These are phyloP conservation scores for Dinoponera quadriceps DNA, from an alignment of 1,140 invertebrate species.

Conservation along the genomic window DNA sequence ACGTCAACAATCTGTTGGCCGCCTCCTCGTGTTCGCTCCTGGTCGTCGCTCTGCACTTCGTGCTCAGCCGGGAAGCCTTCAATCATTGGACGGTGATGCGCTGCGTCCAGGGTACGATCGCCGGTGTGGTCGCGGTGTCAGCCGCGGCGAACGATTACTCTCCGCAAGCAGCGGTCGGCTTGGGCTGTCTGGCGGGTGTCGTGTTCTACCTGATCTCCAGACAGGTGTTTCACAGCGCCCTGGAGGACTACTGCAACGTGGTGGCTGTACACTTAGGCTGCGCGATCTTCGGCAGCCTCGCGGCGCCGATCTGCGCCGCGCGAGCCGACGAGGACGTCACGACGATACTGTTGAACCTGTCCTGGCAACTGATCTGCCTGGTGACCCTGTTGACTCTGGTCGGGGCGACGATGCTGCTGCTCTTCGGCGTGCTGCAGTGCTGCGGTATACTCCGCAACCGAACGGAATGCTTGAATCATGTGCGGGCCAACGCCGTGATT, in stretches of 20 bases:
- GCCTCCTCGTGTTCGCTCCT: constrained; percentile 69
- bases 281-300: constrained; percentile 65
- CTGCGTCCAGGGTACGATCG: constrained; percentile 72
- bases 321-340: background rate
- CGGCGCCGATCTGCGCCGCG: constrained; percentile 62
- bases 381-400: constrained; percentile 59
- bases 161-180: constrained; percentile 56
- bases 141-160: constrained; percentile 71
- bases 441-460: constrained; percentile 70
- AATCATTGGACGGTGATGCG: constrained; percentile 77
- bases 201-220: constrained; percentile 69
- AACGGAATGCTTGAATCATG: constrained; percentile 74
- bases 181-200: constrained; percentile 67
- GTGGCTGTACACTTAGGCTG: constrained; percentile 69
- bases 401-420: constrained; percentile 38
- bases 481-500: constrained; percentile 56
- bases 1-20: constrained; percentile 75
- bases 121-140: constrained; percentile 70
- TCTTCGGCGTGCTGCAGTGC: constrained; percentile 61
- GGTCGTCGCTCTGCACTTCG: constrained; percentile 69
- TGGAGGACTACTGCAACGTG: constrained; percentile 78
- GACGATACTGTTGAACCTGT: constrained; percentile 61
- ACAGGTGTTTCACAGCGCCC: constrained; percentile 68
- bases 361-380: constrained; percentile 75
- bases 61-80: constrained; percentile 63